These are phyloP conservation scores for Solea solea DNA, from an alignment of 2,113 vertebrate species.

Conservation along the genomic window DNA sequence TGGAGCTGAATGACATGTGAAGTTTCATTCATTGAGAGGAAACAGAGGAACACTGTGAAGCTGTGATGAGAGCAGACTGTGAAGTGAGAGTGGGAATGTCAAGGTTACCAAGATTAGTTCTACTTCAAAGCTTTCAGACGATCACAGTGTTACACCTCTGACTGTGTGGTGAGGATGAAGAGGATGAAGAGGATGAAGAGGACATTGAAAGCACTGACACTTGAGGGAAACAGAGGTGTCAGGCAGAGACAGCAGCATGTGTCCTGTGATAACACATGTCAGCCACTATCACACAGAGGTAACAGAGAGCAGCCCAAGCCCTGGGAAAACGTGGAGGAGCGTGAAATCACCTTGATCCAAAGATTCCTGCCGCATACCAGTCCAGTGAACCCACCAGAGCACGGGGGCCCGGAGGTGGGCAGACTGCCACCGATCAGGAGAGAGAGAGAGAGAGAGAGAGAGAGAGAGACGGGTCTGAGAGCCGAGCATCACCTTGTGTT, in stretches of 20 bases:
- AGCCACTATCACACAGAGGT: constrained; percentile 82
- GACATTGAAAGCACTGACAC: constrained; percentile 58
- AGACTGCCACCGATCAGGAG: constrained; percentile 69
- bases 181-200: constrained; percentile 30
- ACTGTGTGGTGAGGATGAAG: no score
- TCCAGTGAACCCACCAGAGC: constrained; percentile 81
- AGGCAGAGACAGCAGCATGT: constrained; percentile 71
- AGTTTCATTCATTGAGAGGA: constrained; percentile 70
- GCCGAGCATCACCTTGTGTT: constrained; percentile 56
- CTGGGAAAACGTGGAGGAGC: constrained; percentile 86
- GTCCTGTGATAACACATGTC: constrained; percentile 82
- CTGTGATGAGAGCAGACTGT: constrained; percentile 71
- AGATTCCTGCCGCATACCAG: constrained; percentile 86
- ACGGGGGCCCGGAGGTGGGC: constrained; percentile 73
- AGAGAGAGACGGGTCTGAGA: constrained; percentile 27
- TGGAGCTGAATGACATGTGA: constrained; percentile 73
- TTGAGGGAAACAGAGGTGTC: constrained; percentile 75
- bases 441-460: constrained; percentile 62
- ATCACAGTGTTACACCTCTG: constrained; percentile 41
- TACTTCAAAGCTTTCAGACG: constrained; percentile 70
- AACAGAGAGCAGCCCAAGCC: constrained; percentile 78
- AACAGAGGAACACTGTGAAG: constrained; percentile 58
- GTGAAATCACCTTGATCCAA: constrained; percentile 88
- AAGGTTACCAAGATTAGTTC: constrained; percentile 76
- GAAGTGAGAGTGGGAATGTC: constrained; percentile 74